phyloP scores from a whole-genome alignment of 2,113 vertebrate species.

The Strix aluco region DNA sequence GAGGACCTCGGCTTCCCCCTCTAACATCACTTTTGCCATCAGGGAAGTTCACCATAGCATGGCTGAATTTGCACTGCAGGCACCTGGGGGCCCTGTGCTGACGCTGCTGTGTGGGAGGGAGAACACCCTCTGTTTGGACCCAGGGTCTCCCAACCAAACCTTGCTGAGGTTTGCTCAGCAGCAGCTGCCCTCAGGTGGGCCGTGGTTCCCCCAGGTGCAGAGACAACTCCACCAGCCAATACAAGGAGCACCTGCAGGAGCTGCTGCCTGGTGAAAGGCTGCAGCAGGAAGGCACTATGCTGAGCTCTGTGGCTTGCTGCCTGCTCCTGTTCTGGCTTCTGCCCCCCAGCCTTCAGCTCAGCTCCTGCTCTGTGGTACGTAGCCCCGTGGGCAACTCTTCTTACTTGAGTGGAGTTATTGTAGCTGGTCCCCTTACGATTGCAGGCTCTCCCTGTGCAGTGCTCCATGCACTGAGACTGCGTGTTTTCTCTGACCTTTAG shows the following conservation, averaged over 20 bases:
- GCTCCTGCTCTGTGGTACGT: rapidly evolving
- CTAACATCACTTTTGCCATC: neutral
- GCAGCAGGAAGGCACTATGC: neutral
- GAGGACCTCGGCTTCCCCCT: neutral
- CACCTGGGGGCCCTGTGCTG: neutral
- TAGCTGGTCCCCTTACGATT: rapidly evolving
- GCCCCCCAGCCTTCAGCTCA: neutral
- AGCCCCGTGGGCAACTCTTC: neutral
- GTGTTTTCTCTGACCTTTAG: neutral
- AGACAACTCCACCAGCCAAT: neutral
- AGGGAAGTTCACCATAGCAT: neutral
- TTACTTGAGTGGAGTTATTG: rapidly evolving
- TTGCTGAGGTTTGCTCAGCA: neutral
- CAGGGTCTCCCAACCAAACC: neutral
- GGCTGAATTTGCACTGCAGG: neutral
- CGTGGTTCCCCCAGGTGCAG: neutral
- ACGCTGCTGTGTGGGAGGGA: neutral
- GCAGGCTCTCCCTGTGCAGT: neutral
- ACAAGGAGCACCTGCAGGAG: neutral
- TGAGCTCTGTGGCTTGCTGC: neutral
- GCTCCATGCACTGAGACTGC: neutral
- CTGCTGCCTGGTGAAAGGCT: rapidly evolving
- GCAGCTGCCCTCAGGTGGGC: neutral
- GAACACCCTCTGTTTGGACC: rapidly evolving
- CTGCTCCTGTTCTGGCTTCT: neutral